Evolutionary conservation across 2,888 invertebrate species (phyloP).

Genomic region (Argyra leucocephala): DNA sequence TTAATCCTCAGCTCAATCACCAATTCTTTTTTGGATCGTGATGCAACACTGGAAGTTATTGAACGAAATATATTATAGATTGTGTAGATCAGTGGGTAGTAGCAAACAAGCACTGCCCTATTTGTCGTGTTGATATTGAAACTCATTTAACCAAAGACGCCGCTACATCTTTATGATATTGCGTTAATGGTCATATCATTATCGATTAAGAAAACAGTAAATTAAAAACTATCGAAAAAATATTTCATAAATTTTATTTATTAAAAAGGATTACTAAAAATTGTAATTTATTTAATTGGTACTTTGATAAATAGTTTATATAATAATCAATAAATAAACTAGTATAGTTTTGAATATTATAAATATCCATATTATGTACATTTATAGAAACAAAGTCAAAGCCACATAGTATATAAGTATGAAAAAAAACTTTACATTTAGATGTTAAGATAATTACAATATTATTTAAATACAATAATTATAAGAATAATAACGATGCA

Average conservation of each 20-base stretch:
- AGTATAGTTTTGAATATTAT: too few relatives aligned
- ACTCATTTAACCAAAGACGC: constrained; percentile 62
- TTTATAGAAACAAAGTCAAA: neutral
- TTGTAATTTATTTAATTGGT: too few relatives aligned
- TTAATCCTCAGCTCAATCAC: constrained; percentile 50
- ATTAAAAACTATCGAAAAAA: too few relatives aligned
- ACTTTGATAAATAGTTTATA: too few relatives aligned
- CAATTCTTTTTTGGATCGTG: constrained; percentile 54
- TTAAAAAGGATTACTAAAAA: too few relatives aligned
- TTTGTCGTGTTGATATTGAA: constrained; percentile 86
- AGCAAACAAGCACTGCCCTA: constrained; percentile 86
- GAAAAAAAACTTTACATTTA: too few relatives aligned
- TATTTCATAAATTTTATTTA: too few relatives aligned
- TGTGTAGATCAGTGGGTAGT: constrained; percentile 91
- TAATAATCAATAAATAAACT: too few relatives aligned
- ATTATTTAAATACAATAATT: too few relatives aligned
- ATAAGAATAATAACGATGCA: too few relatives aligned
- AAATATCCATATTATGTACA: neutral
- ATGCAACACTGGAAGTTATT: constrained; percentile 68
- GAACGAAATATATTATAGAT: constrained; percentile 76
- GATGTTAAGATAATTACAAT: too few relatives aligned
- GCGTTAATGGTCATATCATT: constrained; percentile 29
- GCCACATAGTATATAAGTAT: neutral
- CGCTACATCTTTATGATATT: constrained; percentile 40
- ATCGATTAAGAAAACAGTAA: too few relatives aligned